Evolutionary conservation across 2,797 vertebrate genomes (phyloP).

Genomic region (Alcedo quadribrachys): DNA sequence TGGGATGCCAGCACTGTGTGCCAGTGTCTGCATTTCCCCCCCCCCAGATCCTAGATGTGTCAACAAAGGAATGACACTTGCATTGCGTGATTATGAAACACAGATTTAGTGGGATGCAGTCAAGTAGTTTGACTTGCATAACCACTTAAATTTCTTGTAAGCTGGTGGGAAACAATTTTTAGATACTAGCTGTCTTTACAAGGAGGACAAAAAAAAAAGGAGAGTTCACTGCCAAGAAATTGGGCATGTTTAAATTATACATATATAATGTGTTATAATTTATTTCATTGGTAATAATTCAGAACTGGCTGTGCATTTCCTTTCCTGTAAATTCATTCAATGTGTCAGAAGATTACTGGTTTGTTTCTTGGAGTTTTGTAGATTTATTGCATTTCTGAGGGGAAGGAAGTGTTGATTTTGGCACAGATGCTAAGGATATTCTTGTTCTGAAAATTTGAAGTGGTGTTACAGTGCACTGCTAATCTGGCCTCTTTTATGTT

Average conservation of each 20-base stretch:
- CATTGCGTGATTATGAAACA: not conserved
- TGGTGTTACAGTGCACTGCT: not conserved
- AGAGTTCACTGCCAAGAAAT: conserved; percentile 28
- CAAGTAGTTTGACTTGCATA: not conserved
- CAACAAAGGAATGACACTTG: conserved; percentile 7
- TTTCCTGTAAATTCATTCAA: conserved; percentile 53
- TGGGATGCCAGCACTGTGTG: rapidly evolving
- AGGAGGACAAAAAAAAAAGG: not conserved
- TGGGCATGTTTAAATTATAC: conserved; percentile 20
- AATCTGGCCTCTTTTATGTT: conserved; percentile 14
- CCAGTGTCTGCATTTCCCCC: not conserved
- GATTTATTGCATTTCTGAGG: conserved; percentile 43
- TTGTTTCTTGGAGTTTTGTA: conserved; percentile 49
- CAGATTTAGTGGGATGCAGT: not conserved
- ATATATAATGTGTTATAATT: conserved; percentile 45
- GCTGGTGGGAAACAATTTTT: conserved; percentile 18
- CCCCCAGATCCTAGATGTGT: not conserved
- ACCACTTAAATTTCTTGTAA: not conserved
- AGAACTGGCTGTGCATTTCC: conserved; percentile 16
- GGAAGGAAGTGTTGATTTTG: conserved; percentile 59
- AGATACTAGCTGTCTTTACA: conserved; percentile 17
- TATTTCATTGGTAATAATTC: conserved; percentile 52
- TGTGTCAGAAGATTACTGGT: conserved; percentile 31
- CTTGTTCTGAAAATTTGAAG: conserved; percentile 50
- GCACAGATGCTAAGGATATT: conserved; percentile 27